Percentiles rank a stretch among this genome's conserved stretches.
phyloP scores from a whole-genome alignment of 92 coral and sea anemone species.

The Zoanthus gigantus region DNA sequence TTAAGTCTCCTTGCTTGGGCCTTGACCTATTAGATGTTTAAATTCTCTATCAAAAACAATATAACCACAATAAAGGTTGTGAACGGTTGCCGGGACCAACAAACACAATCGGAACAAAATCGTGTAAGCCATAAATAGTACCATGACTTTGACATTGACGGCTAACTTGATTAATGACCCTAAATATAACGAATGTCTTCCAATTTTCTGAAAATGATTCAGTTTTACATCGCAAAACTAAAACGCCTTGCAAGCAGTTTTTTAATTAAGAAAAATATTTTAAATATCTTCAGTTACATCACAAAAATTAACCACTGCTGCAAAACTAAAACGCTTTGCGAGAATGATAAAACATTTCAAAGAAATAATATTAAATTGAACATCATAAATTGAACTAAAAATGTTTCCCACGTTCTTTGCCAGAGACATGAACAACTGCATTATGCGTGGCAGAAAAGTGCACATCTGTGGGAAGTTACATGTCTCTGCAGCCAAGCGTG shows the following conservation, averaged over 20 bases:
- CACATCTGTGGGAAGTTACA: slow-evolving; percentile 32
- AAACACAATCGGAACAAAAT: too few relatives aligned
- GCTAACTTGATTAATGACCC: too few relatives aligned
- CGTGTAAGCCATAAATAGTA: too few relatives aligned
- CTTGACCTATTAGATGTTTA: too few relatives aligned
- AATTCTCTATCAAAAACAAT: too few relatives aligned
- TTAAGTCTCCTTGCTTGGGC: too few relatives aligned
- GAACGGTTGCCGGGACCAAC: too few relatives aligned
- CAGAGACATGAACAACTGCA: background rate
- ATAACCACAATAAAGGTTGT: too few relatives aligned
- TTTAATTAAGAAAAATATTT: background rate
- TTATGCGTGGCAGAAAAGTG: slow-evolving; percentile 42
- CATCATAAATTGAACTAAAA: background rate
- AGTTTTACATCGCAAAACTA: background rate
- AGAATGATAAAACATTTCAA: background rate
- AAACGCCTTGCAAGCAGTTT: slow-evolving; percentile 18
- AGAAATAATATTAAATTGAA: background rate
- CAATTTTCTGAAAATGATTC: too few relatives aligned
- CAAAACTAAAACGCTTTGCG: slow-evolving; percentile 32
- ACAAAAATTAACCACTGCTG: background rate
- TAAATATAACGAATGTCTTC: too few relatives aligned
- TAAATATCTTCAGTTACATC: background rate
- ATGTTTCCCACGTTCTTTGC: background rate
- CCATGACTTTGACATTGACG: too few relatives aligned
- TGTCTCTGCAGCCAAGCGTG: slow-evolving; percentile 41